Conservation (phyloP, 2,888 invertebrate species). For the Patella caerulea region DNA sequence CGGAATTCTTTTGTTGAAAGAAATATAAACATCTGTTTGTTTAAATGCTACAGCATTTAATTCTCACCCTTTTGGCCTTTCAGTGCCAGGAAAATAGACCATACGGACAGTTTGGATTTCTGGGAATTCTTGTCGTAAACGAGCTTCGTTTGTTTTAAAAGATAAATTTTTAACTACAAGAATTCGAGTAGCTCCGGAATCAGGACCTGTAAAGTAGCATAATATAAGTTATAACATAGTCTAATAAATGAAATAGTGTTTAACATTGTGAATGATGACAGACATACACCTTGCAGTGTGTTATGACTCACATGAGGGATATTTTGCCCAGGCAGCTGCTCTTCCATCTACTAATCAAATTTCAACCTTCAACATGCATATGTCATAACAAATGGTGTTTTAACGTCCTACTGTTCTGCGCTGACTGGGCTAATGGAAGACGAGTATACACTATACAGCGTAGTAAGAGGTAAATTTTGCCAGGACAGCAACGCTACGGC, state of each 20-base stretch:
- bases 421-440: no score
- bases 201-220: no score
- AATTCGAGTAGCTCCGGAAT: not conserved
- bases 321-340: not conserved
- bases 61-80: constrained; percentile 7
- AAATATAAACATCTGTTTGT: no score
- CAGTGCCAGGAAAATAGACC: constrained; percentile 10
- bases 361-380: not conserved
- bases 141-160: not conserved
- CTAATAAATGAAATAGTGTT: not conserved
- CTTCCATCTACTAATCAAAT: not conserved
- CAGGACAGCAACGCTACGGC: no score
- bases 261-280: not conserved
- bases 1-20: no score
- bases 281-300: not conserved
- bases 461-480: no score
- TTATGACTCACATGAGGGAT: not conserved
- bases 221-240: no score
- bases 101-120: not conserved
- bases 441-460: no score
- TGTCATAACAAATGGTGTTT: no score
- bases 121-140: not conserved
- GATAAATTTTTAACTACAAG: not conserved
- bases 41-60: no score
- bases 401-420: no score